Conservation (phyloP, 1,140 invertebrate genomes). For the Caenorhabditis brenneri region DNA sequence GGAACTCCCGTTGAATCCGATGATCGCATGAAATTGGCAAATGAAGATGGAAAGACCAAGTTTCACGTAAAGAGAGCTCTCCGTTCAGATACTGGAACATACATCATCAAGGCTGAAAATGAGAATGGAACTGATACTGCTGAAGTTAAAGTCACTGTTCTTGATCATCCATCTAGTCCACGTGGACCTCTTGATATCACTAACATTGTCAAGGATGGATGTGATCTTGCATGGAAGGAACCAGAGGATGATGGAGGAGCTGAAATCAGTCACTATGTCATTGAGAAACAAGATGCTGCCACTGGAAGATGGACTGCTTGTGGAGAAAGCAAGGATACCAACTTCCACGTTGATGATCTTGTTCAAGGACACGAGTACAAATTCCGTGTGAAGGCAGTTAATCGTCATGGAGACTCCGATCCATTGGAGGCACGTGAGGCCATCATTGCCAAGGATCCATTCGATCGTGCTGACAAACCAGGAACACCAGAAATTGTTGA, state of each 20-base stretch:
- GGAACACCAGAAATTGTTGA: slow-evolving; percentile 88
- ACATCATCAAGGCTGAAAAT: slow-evolving; percentile 88
- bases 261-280: slow-evolving; percentile 80
- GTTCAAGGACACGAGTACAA: slow-evolving; percentile 89
- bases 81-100: slow-evolving; percentile 85
- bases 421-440: slow-evolving; percentile 84
- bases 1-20: slow-evolving; percentile 81
- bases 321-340: slow-evolving; percentile 61
- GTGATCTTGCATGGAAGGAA: slow-evolving; percentile 74
- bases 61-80: slow-evolving; percentile 86
- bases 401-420: slow-evolving; percentile 84
- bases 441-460: slow-evolving; percentile 95
- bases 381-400: slow-evolving; percentile 90
- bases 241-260: slow-evolving; percentile 74
- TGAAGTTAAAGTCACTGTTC: slow-evolving; percentile 84
- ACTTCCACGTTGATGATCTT: slow-evolving; percentile 80
- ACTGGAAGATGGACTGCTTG: slow-evolving; percentile 83
- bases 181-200: slow-evolving; percentile 73
- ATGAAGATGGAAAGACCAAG: slow-evolving; percentile 81
- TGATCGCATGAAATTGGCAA: slow-evolving; percentile 83
- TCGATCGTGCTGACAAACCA: slow-evolving; percentile 86
- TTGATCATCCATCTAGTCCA: slow-evolving; percentile 76
- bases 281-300: slow-evolving; percentile 92
- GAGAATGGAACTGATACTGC: slow-evolving; percentile 86
- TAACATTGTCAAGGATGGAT: slow-evolving; percentile 73